Percentiles rank a stretch among this genome's conserved stretches.
phyloP scores from a whole-genome alignment of 2,888 invertebrate genomes.

The Xylota sylvarum region DNA sequence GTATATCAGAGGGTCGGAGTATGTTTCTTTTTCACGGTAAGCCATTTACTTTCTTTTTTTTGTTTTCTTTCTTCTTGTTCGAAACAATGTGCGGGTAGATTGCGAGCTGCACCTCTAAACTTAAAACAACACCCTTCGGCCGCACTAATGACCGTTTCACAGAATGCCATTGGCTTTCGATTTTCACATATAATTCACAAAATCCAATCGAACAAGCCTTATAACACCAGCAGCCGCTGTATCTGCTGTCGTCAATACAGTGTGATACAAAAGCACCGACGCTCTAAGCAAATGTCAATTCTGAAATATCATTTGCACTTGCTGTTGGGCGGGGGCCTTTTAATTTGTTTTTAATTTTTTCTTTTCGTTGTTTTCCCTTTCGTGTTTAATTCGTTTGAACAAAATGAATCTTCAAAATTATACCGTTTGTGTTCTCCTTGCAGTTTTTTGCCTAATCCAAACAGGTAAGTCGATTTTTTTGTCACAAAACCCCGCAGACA shows the following conservation, averaged over 20 bases:
- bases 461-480: constrained; percentile 40
- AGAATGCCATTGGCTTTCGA: no score
- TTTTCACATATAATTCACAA: not conserved
- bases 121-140: no score
- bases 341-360: constrained; percentile 56
- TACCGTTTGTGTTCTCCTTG: constrained; percentile 23
- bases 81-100: no score
- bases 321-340: constrained; percentile 68
- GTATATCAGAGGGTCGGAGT: no score
- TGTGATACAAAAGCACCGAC: constrained; percentile 10
- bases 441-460: constrained; percentile 51
- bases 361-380: constrained; percentile 28
- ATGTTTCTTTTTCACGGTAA: no score
- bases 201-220: not conserved
- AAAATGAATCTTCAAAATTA: constrained; percentile 56
- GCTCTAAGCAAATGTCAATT: constrained; percentile 48
- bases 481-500: not conserved
- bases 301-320: constrained; percentile 20
- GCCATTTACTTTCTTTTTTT: no score
- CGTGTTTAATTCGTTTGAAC: not conserved
- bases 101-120: no score
- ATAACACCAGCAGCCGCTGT: constrained; percentile 36
- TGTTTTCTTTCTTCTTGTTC: no score
- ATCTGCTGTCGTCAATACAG: constrained; percentile 34
- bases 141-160: no score